Evolutionary conservation across 64 coral and sea anemone species (phyloP).

Genomic region (Montipora sp.): DNA sequence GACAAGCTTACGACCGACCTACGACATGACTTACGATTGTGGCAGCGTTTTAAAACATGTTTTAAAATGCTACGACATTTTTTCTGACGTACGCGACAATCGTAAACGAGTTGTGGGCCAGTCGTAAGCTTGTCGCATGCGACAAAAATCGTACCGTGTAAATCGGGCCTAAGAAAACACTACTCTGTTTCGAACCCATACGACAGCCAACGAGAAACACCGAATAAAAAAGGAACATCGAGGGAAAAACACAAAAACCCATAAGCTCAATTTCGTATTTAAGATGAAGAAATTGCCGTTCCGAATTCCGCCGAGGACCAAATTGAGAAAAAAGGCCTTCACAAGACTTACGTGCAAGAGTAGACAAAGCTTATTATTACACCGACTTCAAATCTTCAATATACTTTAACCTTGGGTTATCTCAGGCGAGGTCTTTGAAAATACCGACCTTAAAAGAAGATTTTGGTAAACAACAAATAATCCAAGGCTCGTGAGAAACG

Average conservation of each 20-base stretch:
- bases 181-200: constrained; percentile 92
- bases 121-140: too few species aligned
- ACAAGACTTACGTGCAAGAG: too few species aligned
- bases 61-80: too few species aligned
- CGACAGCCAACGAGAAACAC: constrained; percentile 68
- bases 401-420: neutral
- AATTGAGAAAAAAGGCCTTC: neutral
- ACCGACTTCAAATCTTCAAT: neutral
- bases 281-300: neutral
- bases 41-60: too few species aligned
- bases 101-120: too few species aligned
- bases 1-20: too few species aligned
- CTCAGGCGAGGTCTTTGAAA: neutral
- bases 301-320: neutral
- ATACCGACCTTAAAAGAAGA: neutral
- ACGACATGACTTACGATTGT: too few species aligned
- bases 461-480: neutral
- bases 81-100: too few species aligned
- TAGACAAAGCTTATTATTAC: neutral
- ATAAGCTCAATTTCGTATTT: neutral
- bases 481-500: neutral
- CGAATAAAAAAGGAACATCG: neutral
- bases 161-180: neutral
- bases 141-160: too few species aligned
- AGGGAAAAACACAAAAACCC: too few species aligned